Conservation (phyloP, 1,140 invertebrate genomes). For the Diprion similis region DNA sequence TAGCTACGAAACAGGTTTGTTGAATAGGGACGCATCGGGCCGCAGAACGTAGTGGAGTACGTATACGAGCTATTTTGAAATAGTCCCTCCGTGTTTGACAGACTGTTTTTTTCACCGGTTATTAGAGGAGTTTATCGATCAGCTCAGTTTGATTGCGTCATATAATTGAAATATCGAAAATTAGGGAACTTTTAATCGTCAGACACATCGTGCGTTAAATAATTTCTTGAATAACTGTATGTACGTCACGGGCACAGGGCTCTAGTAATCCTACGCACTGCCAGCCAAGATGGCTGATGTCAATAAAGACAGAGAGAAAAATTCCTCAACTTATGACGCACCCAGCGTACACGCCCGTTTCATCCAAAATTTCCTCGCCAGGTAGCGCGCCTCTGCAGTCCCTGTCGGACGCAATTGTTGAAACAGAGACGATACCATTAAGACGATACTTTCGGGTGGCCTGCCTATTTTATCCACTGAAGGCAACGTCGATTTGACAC, state of each 20-base stretch:
- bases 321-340: not conserved
- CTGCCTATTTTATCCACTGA: too few relatives aligned
- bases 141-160: too few relatives aligned
- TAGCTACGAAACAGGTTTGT: conserved; percentile 7
- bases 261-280: not conserved
- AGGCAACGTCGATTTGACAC: too few relatives aligned
- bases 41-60: not conserved
- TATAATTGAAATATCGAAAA: too few relatives aligned
- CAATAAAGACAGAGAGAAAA: conserved; percentile 5
- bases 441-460: too few relatives aligned
- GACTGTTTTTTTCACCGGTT: too few relatives aligned
- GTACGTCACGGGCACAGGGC: not conserved
- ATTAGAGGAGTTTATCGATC: too few relatives aligned
- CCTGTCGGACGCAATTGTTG: too few relatives aligned
- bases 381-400: not conserved
- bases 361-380: not conserved
- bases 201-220: too few relatives aligned
- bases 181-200: too few relatives aligned
- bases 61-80: not conserved
- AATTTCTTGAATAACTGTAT: not conserved
- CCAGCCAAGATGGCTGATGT: not conserved
- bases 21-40: conserved; percentile 1
- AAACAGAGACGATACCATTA: too few relatives aligned
- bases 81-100: not conserved
- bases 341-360: conserved; percentile 6